Conservation (phyloP, 2,888 invertebrate genomes). For the Adela reaumurella region DNA sequence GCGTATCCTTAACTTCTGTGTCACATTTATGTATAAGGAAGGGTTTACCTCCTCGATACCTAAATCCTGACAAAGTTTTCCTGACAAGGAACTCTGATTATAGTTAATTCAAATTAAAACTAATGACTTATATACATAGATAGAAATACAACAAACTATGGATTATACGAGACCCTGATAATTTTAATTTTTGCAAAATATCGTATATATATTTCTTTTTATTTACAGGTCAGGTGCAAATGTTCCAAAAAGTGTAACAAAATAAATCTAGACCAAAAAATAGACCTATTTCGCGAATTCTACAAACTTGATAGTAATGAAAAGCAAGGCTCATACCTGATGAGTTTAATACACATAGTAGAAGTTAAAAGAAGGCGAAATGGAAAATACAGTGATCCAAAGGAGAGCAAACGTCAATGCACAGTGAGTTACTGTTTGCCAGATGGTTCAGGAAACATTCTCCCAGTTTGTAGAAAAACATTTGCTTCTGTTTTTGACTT, state of each 20-base stretch:
- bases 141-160: neutral
- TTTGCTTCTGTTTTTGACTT: conserved; percentile 2
- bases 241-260: conserved; percentile 1
- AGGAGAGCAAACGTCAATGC: conserved; percentile 2
- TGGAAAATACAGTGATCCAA: conserved; percentile 3
- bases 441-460: conserved; percentile 2
- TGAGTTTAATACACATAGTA: conserved; percentile 2
- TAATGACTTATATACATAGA: neutral
- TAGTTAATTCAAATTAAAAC: no score
- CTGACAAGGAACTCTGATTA: no score
- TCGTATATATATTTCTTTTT: neutral
- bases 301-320: conserved; percentile 2
- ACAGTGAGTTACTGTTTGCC: conserved; percentile 3
- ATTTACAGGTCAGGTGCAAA: conserved; percentile 2
- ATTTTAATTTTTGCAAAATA: neutral
- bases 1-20: no score
- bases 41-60: no score
- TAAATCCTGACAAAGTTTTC: no score
- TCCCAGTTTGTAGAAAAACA: conserved; percentile 3
- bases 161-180: neutral
- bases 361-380: conserved; percentile 1
- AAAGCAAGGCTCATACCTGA: conserved; percentile 2
- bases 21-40: no score
- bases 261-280: conserved; percentile 1
- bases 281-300: conserved; percentile 2